A percentile compares a stretch with the other conserved stretches of the same genome.
These are phyloP conservation scores for Eristalis tenax DNA, from an alignment of 2,888 invertebrate genomes.

Conservation along the genomic window DNA sequence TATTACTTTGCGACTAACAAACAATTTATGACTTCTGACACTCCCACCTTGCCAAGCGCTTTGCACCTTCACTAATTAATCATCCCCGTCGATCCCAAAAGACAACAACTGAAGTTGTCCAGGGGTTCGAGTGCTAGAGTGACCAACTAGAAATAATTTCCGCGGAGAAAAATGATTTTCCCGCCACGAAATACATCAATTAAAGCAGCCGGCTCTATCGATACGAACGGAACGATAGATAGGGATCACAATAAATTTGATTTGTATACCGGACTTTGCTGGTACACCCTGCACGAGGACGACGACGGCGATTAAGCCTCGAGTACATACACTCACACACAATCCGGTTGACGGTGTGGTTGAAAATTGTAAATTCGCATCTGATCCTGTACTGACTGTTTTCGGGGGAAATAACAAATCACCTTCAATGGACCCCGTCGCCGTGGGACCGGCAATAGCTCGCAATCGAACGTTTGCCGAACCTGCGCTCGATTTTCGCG, in stretches of 20 bases:
- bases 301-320: constrained; percentile 46
- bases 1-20: constrained; percentile 52
- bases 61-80: constrained; percentile 63
- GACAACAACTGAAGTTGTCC: not conserved
- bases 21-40: constrained; percentile 61
- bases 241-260: constrained; percentile 71
- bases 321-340: constrained; percentile 30
- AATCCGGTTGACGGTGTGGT: not conserved
- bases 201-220: constrained; percentile 52
- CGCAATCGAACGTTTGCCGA: constrained; percentile 16
- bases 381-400: constrained; percentile 65
- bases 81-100: constrained; percentile 25
- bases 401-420: constrained; percentile 64
- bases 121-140: not conserved
- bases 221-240: constrained; percentile 67
- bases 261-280: constrained; percentile 44
- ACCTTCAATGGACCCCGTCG: constrained; percentile 34
- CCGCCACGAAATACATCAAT: constrained; percentile 65
- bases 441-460: not conserved
- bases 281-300: constrained; percentile 1
- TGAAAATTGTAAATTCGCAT: constrained; percentile 56
- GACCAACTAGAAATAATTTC: constrained; percentile 10
- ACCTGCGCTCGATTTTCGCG: constrained; percentile 58
- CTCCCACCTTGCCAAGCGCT: constrained; percentile 21
- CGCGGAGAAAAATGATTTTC: constrained; percentile 35